Base-by-base conservation (phyloP, 92 coral and sea anemone species). In the Umimayanthus kanabou region DNA sequence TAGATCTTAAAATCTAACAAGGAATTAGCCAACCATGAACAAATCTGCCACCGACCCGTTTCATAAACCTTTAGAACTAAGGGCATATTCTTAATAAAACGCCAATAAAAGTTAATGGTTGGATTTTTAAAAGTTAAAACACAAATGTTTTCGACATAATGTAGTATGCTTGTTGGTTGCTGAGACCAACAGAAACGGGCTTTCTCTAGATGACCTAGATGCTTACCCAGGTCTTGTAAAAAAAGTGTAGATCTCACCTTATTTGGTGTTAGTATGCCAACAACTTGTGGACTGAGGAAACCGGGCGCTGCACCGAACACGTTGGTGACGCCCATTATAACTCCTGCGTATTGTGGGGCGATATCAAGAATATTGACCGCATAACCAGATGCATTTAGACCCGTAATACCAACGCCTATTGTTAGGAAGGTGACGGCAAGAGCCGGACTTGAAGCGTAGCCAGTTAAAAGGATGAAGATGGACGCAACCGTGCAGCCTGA, bases 361-460 rank as follows among this genome's bases (percentile, higher is more conserved):
- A 97, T 97, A 91, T 97, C 99, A 71, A 97, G 97, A 87, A 97
- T 93, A 90, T 97, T 97, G 80, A 97, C 99, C 33, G 99, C 99
- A 86, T 97, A 97, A 81, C 99, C 99, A 11, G 99, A 93, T 0
- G 99, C 99, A 80, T 97, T 97, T 50, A 97, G 89, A 42, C 99
- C 99, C 11, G 99, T 97, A 11, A 97, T 97, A 33, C 99, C 99
- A 15, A 97, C 99, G 73, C 99, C 99, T 42, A 97, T 92, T 23
- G 98, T 94, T 2, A 97, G 96, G 73, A 97, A 92, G 9, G 95
- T 94, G 22, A 97, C 95, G 14, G 95, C 99, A 43, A 97, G 86
- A 57, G 88, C 90, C 14, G 98, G 97, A 5, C 77, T 70, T 13
- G 83, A 23, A 45, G 97, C 96, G 91, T 97, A 97, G 1, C 99